Evolutionary conservation across 2,113 vertebrate species (phyloP), one percentile per base, ranked within the genome.

Genomic region (Asarcornis scutulata): DNA sequence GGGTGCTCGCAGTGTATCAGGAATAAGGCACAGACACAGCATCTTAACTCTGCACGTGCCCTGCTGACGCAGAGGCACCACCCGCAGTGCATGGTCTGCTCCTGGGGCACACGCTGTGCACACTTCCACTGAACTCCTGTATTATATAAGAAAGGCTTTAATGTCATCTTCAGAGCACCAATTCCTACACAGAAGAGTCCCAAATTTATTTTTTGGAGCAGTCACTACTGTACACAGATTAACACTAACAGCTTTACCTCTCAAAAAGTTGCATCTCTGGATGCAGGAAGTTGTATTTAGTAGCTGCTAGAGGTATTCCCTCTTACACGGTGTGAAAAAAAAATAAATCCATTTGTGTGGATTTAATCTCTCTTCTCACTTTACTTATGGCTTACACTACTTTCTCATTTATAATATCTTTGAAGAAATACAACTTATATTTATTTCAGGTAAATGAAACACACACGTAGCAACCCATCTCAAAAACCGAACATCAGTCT

Each of bases 1-100:
- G 2, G 17, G 29, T 4, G 26, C 40, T 36, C 32, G 5, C 14
- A 13, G 67, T 11, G 71, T 21, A 31, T 1, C 1, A 2, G 9
- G 34, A 82, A 9, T 2, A 52, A 56, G 27, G 52, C 46, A n/a
- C 40, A 22, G 1, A 7, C 42, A 67, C 42, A 73, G 58, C 68
- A 80, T 10, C 52, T 59, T 42, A 11, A 4, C 34, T 25, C 42
- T 42, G 48, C 8, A 2, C 6, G 27, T 13, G 18, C 29, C 25
- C 40, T 58, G 34, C 44, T 42, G 36, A 50, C 38, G 86, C 20
- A 27, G 22, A n/a, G 60, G n/a, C 59, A 82, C 26, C 59, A 48
- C 10, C 13, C 3, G 3, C 40, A 31, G 53, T 0, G 4, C 5
- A 4, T 3, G 32, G 53, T n/a, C 53, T 67, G 66, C 59, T 78